Evolutionary conservation across 2,113 vertebrate species (phyloP), one percentile per base, ranked within the genome.

Genomic region (Platysternon megacephalum): DNA sequence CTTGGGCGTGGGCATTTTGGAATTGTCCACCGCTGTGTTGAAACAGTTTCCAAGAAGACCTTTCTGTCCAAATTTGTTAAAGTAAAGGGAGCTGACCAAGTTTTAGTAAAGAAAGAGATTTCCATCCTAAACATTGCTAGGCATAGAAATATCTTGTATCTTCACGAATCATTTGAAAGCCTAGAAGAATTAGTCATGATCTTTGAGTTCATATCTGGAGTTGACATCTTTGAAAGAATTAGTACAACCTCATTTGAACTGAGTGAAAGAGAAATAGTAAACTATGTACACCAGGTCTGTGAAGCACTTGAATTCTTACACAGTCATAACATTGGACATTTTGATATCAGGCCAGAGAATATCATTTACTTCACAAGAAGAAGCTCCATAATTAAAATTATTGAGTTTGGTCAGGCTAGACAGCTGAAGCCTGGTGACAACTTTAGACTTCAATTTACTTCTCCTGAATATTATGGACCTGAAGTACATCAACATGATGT

Each of bases 21-120:
- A 95, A 99, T 99, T 96, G 98, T 99, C 88, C 99, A 99, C 95
- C 99, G 99, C 79, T 99, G 99, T 95, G 95, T 99, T 93, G 98
- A 99, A 96, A 98, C 98, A 78, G 98, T 97, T 97, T 99, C 99
- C 16, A 99, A 99, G 96, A 99, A 99, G 98, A 99, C 99, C 10
- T 99, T 99, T 95, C 98, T 99, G 98, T 99, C 99, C 90, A 99
- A 99, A 97, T 99, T 99, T 97, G 98, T 99, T 84, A 99, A 99
- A 99, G 99, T 99, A 91, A 99, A 99, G 98, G 99, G 99, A 83
- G 98, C 99, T 28, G 99, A 99, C 97, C 99, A 99, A 96, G 98
- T 99, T 92, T 95, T 99, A 29, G 98, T 99, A 91, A 99, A 99
- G 98, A 99, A 99, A 95, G 99, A 99, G 98, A 99, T 99, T 96